Evolutionary conservation across 1,140 invertebrate genomes (phyloP).

Genomic region (Drosophila guanche): DNA sequence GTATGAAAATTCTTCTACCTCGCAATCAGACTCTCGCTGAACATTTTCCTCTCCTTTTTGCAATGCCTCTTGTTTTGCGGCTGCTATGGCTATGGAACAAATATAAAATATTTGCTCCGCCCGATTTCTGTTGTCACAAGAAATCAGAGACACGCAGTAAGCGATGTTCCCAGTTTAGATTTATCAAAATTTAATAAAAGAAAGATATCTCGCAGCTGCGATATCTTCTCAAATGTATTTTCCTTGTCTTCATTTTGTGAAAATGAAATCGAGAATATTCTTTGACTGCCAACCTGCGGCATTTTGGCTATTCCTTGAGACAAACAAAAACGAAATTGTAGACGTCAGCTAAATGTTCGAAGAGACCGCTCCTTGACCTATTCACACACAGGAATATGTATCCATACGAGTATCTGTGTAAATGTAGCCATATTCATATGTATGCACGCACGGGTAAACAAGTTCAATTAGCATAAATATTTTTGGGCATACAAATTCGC

Average conservation of each 20-base stretch:
- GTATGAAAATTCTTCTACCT: slow-evolving; percentile 13
- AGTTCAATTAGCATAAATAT: slow-evolving; percentile 79
- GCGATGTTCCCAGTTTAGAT: no score
- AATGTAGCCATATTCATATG: slow-evolving; percentile 10
- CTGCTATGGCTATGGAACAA: slow-evolving; percentile 62
- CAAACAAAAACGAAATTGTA: slow-evolving; percentile 70
- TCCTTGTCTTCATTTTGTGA: no score
- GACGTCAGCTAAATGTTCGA: slow-evolving; percentile 66
- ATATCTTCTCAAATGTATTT: no score
- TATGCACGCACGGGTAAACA: slow-evolving; percentile 76
- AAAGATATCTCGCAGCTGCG: no score
- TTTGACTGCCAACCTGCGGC: slow-evolving; percentile 54
- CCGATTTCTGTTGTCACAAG: slow-evolving; percentile 62
- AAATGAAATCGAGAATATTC: no score
- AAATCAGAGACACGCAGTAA: slow-evolving; percentile 55
- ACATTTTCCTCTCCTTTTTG: slow-evolving; percentile 9
- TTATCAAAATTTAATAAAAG: no score
- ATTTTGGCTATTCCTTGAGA: slow-evolving; percentile 51
- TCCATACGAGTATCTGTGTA: not conserved
- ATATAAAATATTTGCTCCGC: slow-evolving; percentile 74
- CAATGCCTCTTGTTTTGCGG: slow-evolving; percentile 63
- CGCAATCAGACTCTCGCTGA: not conserved
- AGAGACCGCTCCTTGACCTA: not conserved
- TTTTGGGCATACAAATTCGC: slow-evolving; percentile 61
- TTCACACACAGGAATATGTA: slow-evolving; percentile 17